A percentile compares a stretch with the other conserved stretches of the same genome.
These are phyloP conservation scores for Mechanitis mazaeus DNA, from an alignment of 2,888 invertebrate genomes.

Conservation along the genomic window DNA sequence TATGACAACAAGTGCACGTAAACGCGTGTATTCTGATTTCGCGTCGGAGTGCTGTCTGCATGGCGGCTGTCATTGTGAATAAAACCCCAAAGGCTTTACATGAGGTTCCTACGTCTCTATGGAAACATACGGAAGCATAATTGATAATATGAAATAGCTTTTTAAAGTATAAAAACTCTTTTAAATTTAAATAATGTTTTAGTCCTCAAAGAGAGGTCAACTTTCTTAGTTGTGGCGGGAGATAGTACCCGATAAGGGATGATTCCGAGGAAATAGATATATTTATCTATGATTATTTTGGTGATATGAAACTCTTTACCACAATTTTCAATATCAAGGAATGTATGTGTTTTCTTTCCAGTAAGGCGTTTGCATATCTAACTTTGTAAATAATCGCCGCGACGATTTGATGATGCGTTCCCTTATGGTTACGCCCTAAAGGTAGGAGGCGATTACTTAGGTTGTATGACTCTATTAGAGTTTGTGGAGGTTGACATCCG, in stretches of 20 bases:
- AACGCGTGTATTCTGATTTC: conserved; percentile 8
- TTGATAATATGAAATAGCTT: neutral
- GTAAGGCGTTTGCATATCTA: no score
- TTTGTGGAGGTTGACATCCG: conserved; percentile 28
- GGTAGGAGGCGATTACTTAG: conserved; percentile 27
- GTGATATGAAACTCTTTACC: no score
- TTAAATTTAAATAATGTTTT: neutral
- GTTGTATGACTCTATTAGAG: conserved; percentile 30
- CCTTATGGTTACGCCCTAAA: conserved; percentile 17
- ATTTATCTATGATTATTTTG: no score
- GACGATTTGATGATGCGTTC: conserved; percentile 1
- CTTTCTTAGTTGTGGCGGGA: no score
- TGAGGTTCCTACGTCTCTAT: conserved; percentile 22
- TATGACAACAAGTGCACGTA: no score
- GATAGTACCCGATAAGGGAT: no score
- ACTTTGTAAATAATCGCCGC: neutral
- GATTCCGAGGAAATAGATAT: no score
- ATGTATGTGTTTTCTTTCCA: no score
- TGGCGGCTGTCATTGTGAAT: conserved; percentile 31
- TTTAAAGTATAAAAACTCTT: neutral
- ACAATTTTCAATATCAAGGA: no score
- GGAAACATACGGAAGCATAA: conserved; percentile 18
- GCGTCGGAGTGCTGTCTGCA: conserved; percentile 26
- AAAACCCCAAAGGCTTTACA: conserved; percentile 24
- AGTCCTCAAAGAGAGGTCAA: no score